A percentile compares a stretch with the other conserved stretches of the same genome.
Conservation (phyloP, 2,113 vertebrate species). For the Pygoscelis adeliae region DNA sequence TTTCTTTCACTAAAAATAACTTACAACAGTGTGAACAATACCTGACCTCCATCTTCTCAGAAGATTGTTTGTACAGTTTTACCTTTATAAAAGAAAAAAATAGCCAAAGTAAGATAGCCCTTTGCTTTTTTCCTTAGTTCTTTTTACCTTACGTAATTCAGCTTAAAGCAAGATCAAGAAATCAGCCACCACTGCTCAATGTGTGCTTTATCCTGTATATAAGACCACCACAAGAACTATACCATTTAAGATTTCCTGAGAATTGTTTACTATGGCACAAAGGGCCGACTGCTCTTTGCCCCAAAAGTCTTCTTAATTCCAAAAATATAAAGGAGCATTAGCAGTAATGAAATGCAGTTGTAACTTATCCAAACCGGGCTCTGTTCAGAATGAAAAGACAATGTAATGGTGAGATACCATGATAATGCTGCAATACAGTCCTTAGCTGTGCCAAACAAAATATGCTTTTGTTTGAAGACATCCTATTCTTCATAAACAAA, state of each 20-base stretch:
- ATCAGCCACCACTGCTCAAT: not conserved
- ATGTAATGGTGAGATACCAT: not conserved
- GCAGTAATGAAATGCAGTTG: not conserved
- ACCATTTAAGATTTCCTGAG: not conserved
- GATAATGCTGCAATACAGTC: not conserved
- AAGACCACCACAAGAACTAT: not conserved
- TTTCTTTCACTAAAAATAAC: not conserved
- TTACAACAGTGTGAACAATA: not conserved
- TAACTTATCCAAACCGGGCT: not conserved
- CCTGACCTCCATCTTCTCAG: not conserved
- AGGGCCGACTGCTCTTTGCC: not conserved
- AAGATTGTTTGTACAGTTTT: not conserved
- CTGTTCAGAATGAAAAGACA: not conserved
- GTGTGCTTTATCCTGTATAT: not conserved
- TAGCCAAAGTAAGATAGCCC: not conserved
- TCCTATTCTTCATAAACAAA: not conserved
- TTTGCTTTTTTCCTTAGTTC: not conserved
- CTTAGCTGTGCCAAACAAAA: not conserved
- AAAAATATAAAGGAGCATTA: not conserved
- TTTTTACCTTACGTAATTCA: not conserved
- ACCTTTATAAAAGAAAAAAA: not conserved
- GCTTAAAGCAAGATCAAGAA: not conserved
- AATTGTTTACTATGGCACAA: not conserved
- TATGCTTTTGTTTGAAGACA: not conserved
- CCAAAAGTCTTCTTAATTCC: not conserved